Conservation (phyloP, 2,113 vertebrate species). For the Solea senegalensis region DNA sequence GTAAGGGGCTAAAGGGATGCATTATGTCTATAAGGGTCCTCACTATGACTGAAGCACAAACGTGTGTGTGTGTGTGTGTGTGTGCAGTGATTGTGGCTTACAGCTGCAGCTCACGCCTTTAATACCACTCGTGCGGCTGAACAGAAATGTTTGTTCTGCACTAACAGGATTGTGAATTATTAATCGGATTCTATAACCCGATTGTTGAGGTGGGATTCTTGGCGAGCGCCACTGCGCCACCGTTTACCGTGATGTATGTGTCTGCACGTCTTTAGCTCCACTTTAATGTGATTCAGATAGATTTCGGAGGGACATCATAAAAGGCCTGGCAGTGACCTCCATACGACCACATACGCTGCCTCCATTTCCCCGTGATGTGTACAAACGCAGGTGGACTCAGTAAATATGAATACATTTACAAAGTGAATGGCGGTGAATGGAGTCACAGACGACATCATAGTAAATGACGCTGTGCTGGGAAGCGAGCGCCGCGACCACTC, state of each 20-base stretch:
- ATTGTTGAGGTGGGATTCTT: conserved; percentile 85
- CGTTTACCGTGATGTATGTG: conserved; percentile 85
- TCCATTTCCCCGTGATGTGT: conserved; percentile 80
- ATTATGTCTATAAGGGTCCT: too few relatives aligned
- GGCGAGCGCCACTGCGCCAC: conserved; percentile 74
- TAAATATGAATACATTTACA: conserved; percentile 84
- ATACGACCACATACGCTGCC: conserved; percentile 70
- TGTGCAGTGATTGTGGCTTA: neutral
- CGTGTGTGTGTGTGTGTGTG: neutral
- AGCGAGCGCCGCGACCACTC: conserved; percentile 68
- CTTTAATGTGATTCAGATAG: conserved; percentile 85
- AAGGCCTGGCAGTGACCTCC: conserved; percentile 78
- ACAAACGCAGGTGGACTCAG: conserved; percentile 83
- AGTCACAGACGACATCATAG: conserved; percentile 79
- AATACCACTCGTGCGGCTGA: conserved; percentile 79
- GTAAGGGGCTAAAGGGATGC: too few relatives aligned
- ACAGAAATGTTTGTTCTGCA: conserved; percentile 86
- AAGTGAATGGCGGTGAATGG: conserved; percentile 79
- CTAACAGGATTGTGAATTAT: conserved; percentile 87
- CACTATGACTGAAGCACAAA: neutral
- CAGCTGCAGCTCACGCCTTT: conserved; percentile 10
- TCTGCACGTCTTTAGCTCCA: conserved; percentile 85
- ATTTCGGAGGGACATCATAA: conserved; percentile 85
- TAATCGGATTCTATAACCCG: conserved; percentile 83
- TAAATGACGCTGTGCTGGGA: conserved; percentile 76